phyloP scores from a whole-genome alignment of 2,113 vertebrate genomes.

The Setophaga petechia region DNA sequence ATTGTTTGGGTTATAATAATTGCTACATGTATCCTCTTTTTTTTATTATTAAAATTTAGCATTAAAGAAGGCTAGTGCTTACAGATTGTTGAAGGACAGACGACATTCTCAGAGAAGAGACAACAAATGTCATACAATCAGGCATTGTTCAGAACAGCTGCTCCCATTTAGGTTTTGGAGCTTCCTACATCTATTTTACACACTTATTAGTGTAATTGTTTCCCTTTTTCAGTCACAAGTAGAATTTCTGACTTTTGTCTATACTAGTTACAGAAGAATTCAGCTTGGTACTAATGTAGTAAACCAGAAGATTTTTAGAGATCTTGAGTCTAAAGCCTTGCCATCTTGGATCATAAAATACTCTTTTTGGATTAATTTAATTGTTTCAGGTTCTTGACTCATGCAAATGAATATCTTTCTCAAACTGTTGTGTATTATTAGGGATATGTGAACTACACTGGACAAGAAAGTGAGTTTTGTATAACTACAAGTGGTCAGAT shows the following conservation, averaged over 20 bases:
- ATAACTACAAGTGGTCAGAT: neutral
- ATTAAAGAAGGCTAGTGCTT: neutral
- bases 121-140: neutral
- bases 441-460: neutral
- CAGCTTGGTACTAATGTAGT: neutral
- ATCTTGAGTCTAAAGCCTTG: neutral
- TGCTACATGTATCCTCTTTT: neutral
- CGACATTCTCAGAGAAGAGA: neutral
- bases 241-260: neutral
- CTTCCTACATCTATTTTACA: neutral
- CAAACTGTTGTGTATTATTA: neutral
- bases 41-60: neutral
- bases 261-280: neutral
- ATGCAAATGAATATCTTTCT: neutral
- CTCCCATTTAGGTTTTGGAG: neutral
- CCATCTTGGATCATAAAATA: neutral
- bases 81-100: neutral
- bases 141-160: slow-evolving; percentile 47
- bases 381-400: neutral
- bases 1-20: neutral
- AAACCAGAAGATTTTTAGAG: neutral
- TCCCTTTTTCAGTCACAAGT: neutral
- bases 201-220: neutral
- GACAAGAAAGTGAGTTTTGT: neutral
- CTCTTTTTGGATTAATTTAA: neutral